Evolutionary conservation across 2,888 invertebrate species (phyloP), one percentile per base, ranked within the genome.

Genomic region (Oxystoma pomonae): DNA sequence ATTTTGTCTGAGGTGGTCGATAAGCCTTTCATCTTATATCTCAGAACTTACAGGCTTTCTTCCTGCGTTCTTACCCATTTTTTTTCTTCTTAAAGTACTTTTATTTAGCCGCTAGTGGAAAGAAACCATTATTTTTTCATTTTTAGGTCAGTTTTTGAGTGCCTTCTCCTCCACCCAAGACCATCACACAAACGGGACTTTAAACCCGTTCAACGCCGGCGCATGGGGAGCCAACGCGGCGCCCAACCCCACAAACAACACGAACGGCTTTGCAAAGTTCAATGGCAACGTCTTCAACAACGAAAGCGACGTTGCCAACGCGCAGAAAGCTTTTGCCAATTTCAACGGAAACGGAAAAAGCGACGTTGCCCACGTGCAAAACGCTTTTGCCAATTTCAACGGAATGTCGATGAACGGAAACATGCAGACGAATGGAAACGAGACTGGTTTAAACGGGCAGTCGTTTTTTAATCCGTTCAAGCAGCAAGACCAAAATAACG

Each of bases 121-220:
- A n/a, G n/a, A n/a, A n/a, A n/a, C 35, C 12, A 7, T 35, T 7
- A 55, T 63, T 57, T 55, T 60, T 64, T 64, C 58, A 52, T 57
- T 71, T 73, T 49, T 66, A 80, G 80, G 78, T 70, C 79, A 79
- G 69, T 79, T 79, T 70, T 69, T 76, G 70, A 68, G 71, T 60
- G 70, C 76, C 21, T 78, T 78, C 64, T 68, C 70, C 57, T 67
- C 73, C 21, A 71, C 72, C 65, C 76, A 76, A 67, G 65, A 71
- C 58, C 63, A 71, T 55, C 16, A 35, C 22, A 35, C n/a, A 60
- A 57, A 59, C 22, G 58, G n/a, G 51, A 51, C 20, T 35, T 35
- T 12, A 35, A 67, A 67, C 50, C 67, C 67, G 0, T 66, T 66
- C 35, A 62, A 62, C 5, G 57, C 50, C 20, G 61, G 57, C 21